Conservation (phyloP, 2,113 vertebrate species). For the Oreochromis niloticus region DNA sequence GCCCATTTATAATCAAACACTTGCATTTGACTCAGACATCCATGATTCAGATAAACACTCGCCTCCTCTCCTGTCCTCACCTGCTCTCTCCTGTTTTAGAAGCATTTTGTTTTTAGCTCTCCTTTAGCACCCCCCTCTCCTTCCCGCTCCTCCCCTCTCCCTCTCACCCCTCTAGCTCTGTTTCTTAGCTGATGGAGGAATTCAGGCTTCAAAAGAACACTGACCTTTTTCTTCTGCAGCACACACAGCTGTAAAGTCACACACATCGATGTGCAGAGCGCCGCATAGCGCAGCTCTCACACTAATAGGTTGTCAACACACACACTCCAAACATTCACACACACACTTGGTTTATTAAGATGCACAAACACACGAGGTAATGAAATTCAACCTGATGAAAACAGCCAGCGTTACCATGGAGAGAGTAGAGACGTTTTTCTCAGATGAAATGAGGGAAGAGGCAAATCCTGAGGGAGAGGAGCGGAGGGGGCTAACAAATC, state of each 20-base stretch:
- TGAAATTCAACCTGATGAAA: slow-evolving; percentile 39
- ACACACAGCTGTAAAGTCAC: background rate
- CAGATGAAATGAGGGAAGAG: slow-evolving; percentile 23
- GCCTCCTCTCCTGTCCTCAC: background rate
- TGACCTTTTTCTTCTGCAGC: slow-evolving; percentile 12
- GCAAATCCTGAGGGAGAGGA: slow-evolving; percentile 23
- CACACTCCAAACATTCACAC: background rate
- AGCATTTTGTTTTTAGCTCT: background rate
- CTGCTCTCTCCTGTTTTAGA: background rate
- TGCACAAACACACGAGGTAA: slow-evolving; percentile 7
- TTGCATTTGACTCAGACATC: background rate
- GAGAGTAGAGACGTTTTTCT: background rate
- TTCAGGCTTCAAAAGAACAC: slow-evolving; percentile 40
- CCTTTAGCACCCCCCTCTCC: background rate
- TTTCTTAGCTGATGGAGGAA: slow-evolving; percentile 13
- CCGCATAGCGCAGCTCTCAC: background rate
- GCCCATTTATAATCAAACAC: background rate
- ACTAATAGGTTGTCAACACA: background rate
- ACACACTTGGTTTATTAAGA: background rate
- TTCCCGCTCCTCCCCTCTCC: background rate
- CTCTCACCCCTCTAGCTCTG: background rate
- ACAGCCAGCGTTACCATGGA: slow-evolving; percentile 30
- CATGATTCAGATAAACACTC: background rate
- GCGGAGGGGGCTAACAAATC: background rate
- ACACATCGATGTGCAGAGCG: background rate